A percentile compares a stretch with the other conserved stretches of the same genome.
Evolutionary conservation across 2,888 invertebrate species (phyloP).

Genomic region (Dicyrtomina minuta): DNA sequence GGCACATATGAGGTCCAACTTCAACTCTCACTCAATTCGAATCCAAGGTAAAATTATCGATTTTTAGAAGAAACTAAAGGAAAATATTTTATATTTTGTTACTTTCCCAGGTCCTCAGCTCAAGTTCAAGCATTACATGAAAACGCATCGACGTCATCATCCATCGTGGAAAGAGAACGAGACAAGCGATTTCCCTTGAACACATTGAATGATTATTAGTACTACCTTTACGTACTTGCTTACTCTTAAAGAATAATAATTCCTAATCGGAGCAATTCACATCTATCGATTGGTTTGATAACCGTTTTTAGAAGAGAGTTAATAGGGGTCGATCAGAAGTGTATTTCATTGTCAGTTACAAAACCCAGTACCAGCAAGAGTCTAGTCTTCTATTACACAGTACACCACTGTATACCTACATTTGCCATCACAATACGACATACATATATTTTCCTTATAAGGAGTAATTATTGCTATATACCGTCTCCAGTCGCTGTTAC

Average conservation of each 20-base stretch:
- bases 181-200: too few species aligned
- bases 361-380: not conserved
- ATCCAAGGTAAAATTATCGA: not conserved
- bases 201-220: too few species aligned
- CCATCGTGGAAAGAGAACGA: too few species aligned
- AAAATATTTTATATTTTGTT: not conserved
- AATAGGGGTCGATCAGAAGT: not conserved
- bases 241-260: not conserved
- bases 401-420: not conserved
- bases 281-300: constrained; percentile 8
- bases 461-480: too few species aligned
- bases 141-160: too few species aligned
- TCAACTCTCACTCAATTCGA: too few species aligned
- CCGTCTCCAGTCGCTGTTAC: too few species aligned
- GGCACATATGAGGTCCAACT: not conserved
- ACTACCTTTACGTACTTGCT: too few species aligned
- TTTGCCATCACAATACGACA: not conserved
- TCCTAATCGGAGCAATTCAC: not conserved
- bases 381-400: not conserved
- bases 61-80: not conserved
- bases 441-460: too few species aligned
- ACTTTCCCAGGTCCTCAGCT: not conserved
- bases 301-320: not conserved
- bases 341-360: not conserved
- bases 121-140: not conserved